Base-by-base conservation (phyloP, 2,113 vertebrate species). In the Irena cyanogastra region DNA sequence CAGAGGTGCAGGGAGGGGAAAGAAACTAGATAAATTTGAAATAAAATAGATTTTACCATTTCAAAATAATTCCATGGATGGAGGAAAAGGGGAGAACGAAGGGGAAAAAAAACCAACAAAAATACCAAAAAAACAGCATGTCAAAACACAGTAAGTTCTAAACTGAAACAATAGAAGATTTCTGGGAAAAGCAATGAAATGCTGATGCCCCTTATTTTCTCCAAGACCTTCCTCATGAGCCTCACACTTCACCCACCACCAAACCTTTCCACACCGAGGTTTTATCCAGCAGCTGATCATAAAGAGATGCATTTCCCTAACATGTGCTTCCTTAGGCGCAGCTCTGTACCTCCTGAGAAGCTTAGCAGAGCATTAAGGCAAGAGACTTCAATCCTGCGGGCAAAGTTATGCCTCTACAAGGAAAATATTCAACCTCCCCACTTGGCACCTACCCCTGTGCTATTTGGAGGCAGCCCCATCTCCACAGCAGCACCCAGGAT, bases 391-490 rank as follows among this genome's bases (percentile, higher is more conserved):
- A 33, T 84, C 82, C 91, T 92, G 86, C 82, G 91, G 83, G 83
- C 74, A 97, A 96, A 91, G 54, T 65, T 91, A 72, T 95, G 70
- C 26, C 83, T 91, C 92, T 86, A 82, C 81, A 50, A 94, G 93
- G 95, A 97, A 97, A 98, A 96, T 96, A 97, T 92, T 96, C 94
- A 95, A 27, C 63, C 65, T 97, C 81, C 57, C 80, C 87, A 92
- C 47, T 93, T 95, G 96, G 93, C 94, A 85, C 33, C 76, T 94
- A 93, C 66, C 64, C 92, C 53, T 78, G 64, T 65, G 83, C 68
- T 94, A 64, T 97, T 95, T 96, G 90, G 89, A 96, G 69, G 89
- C 91, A 92, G 72, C 85, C 95, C 87, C 88, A 94, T 93, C 64
- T 71, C 81, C 65, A 16, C 50, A 83, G 74, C 37, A 82, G 88